Base-by-base conservation (phyloP, 2,888 invertebrate species). In the Rotaria magnacalcarata region DNA sequence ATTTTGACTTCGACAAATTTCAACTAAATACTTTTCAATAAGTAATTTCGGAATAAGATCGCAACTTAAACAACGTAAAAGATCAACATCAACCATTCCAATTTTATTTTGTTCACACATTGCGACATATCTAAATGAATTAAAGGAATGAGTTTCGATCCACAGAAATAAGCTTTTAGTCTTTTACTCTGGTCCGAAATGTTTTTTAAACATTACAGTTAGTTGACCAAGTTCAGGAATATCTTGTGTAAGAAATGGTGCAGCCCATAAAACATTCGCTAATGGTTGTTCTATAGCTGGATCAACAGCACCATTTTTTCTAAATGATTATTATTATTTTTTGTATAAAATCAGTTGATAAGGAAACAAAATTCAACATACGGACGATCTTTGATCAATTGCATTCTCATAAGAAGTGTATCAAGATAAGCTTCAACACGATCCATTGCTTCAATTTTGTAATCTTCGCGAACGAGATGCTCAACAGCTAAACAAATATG, bases 351-450 rank as follows among this genome's bases (percentile, higher is more conserved):
- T 34, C 34, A 34, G 34, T 34, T 34, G 34, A 34, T 34, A 34
- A 34, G 2, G 34, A 34, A 34, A 34, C 2, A 85, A 47, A 7
- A 60, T 80, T 41, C 27, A 24, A 54, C 60, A 34, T 89, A 91
- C 91, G 90, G 90, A 86, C 89, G 89, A 75, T 89, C 89, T 85
- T 90, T 96, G 86, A 99, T 94, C 19, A 99, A 93, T 0, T 98
- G 99, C 92, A 97, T 98, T 89, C 99, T 93, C 98, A 86, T 99
- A 91, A 80, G 47, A 84, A 99, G 91, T 85, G 99, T 92, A 92
- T 99, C 99, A 92, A 99, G 98, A 90, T 96, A 99, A 97, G 99
- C 98, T 92, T 99, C 99, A 0, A 99, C 94, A 87, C 99, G 93
- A 92, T 99, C 99, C 95, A 98, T 96, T 1, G 98, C 98, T 92